Evolutionary conservation across 1,140 invertebrate species (phyloP), one percentile per base, ranked within the genome.

Genomic region (Elysia chlorotica): DNA sequence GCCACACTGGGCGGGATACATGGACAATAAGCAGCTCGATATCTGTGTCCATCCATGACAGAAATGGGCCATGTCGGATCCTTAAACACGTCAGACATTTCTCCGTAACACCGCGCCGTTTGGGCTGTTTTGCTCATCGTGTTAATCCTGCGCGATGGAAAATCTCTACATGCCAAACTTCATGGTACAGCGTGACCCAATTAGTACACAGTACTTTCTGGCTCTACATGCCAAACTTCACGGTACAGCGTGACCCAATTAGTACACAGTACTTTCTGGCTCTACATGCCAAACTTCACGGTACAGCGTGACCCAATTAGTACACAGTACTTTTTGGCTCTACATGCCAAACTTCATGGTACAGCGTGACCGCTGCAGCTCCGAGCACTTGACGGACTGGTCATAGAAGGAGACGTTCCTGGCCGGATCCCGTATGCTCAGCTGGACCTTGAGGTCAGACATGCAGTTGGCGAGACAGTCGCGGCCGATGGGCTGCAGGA

Each of bases 401-500:
- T 71, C 69, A 28, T 71, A 71, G 53, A 35, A 71, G 19, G 48
- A n/a, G 21, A 63, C 59, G 14, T 63, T 63, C 2, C 33, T 37
- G 1, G 33, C n/a, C 1, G 70, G 53, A 38, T 76, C 74, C 30
- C 56, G 48, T 36, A 76, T 71, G 36, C 65, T 37, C 21, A 76
- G 70, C 35, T 62, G 25, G 57, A 76, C 74, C 37, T 76, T 56
- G 25, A 76, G 41, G 62, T 69, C 66, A 28, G 74, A 76, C 70
- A 73, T 56, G 41, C 75, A 76, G 30, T 57, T 74, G 36, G 71
- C 75, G 23, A 66, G n/a, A 37, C 75, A 76, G 14, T 59, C 4
- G 2, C 28, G 19, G 0, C 53, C 30, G 4, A 76, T 41, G 0
- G 72, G 54, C 21, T 57, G 62, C n/a, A 65, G 66, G 10, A 36